Conservation (phyloP, 2,888 invertebrate genomes). For the Drymonia ruficornis region DNA sequence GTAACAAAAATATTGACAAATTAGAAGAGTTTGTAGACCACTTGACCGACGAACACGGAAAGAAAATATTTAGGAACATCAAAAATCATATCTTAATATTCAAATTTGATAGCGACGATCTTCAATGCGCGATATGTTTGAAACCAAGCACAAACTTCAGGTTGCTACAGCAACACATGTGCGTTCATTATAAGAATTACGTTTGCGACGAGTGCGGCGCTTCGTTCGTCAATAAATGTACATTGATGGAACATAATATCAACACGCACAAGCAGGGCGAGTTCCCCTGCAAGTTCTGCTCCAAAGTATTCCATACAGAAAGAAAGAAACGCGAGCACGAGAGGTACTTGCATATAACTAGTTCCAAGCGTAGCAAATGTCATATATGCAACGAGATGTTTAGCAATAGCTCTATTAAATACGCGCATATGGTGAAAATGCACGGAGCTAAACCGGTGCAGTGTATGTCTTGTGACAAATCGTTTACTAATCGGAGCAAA, state of each 20-base stretch:
- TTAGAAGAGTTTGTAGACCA: not conserved
- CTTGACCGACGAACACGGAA: not conserved
- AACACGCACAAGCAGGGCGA: not conserved
- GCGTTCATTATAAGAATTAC: conserved; percentile 14
- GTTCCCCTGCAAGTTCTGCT: not conserved
- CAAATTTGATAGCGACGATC: not conserved
- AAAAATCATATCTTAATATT: conserved; percentile 9
- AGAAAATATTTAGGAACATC: not conserved
- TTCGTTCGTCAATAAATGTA: conserved; percentile 27
- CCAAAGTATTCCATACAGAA: not conserved
- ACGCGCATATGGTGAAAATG: conserved; percentile 23
- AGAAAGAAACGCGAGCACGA: not conserved
- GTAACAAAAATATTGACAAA: not conserved
- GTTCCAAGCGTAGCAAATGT: not conserved
- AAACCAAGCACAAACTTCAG: not conserved
- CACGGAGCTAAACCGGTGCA: conserved; percentile 24
- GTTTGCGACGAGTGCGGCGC: conserved; percentile 31
- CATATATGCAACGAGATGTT: not conserved
- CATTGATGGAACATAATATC: not conserved
- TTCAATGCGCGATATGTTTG: not conserved
- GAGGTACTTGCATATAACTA: not conserved
- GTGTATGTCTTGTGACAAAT: conserved; percentile 35
- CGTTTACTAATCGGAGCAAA: conserved; percentile 17
- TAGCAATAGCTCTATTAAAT: conserved; percentile 16
- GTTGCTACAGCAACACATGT: conserved; percentile 12